Evolutionary conservation across 2,797 vertebrate genomes (phyloP), one percentile per base, ranked within the genome.

Genomic region (Coendou prehensilis): DNA sequence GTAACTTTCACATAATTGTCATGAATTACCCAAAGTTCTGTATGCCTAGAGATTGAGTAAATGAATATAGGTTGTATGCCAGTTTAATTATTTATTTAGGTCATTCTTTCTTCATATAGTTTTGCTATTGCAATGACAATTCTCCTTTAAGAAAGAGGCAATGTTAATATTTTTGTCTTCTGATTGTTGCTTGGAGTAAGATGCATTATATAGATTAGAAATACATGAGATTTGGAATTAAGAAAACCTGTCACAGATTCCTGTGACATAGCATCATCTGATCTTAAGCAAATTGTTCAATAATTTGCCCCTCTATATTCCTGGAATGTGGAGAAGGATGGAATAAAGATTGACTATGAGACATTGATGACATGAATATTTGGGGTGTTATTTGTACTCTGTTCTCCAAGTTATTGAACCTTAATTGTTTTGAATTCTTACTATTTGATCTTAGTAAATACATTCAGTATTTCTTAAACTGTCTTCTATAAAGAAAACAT

Each of bases 341-440:
- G 13, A 3, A 10, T 6, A 64, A 91, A 37, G 7, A n/a, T 28
- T 33, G 0, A 18, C 7, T 47, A 64, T 17, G 4, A 95, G 20
- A 47, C 11, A 91, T 9, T 80, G 6, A 1, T 17, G 79, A 4
- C 41, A 87, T 73, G 50, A 84, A 8, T 87, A 52, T 86, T 57
- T 47, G 37, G 47, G 37, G 41, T 2, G 5, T 59, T 86, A 61
- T 89, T 85, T 75, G 17, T 73, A 50, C 50, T 91, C 8, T 82
- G 9, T 0, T 5, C 9, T 71, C 30, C 5, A 92, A 56, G 33
- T 88, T 54, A n/a, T 33, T 69, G 3, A 33, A 87, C 84, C 7
- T 69, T 83, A 78, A 59, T 89, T 86, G 30, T 85, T 94, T 28
- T 86, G 26, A 64, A 23, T 80, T 87, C 9, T 56, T 93, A 47